Base-by-base conservation (phyloP, 2,888 invertebrate species). In the Drosophila anomalata region DNA sequence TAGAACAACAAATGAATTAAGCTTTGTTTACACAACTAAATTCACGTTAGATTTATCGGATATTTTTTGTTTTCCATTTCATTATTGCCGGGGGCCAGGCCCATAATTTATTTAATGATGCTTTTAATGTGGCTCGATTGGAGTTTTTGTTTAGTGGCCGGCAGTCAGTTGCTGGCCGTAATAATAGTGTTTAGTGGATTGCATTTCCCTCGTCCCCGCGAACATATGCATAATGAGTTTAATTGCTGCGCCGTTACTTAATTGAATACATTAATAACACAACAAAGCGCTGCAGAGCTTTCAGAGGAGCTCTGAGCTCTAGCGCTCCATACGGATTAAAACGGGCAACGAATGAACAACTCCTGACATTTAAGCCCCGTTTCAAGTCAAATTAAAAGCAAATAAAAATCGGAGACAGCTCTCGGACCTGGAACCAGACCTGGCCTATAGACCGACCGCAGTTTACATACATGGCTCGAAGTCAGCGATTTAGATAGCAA, bases 401-500 rank as follows among this genome's bases (percentile, higher is more conserved):
- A 82, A 82, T 85, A 82, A 82, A 82, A 82, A 66, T 62, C 73
- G 53, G 48, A 71, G 73, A 76, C 63, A 77, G 63, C 61, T 39
- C 14, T 11, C 39, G 22, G 62, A 58, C 17, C 24, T 2, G 17
- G 22, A 59, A 58, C 17, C 24, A 3, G 17, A 17, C 17, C 20
- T 9, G 42, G 20, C 42, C 7, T 11, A 12, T 44, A 12, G 44
- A 44, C 12, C 11, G 44, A 44, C 12, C 11, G 44, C n/a, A 41
- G 46, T 47, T 68, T 62, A 63, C 71, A 71, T 84, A 84, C 79
- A 79, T 79, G 79, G 85, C 57, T 58, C 73, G 72, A 62, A 71
- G 70, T 53, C 82, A 70, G 81, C 86, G 82, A 82, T 82, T 82
- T 82, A 82, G 82, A 82, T 82, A 82, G 82, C 82, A 82, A 82